Conservation (phyloP, 2,113 vertebrate genomes). For the Entelurus aequoreus region DNA sequence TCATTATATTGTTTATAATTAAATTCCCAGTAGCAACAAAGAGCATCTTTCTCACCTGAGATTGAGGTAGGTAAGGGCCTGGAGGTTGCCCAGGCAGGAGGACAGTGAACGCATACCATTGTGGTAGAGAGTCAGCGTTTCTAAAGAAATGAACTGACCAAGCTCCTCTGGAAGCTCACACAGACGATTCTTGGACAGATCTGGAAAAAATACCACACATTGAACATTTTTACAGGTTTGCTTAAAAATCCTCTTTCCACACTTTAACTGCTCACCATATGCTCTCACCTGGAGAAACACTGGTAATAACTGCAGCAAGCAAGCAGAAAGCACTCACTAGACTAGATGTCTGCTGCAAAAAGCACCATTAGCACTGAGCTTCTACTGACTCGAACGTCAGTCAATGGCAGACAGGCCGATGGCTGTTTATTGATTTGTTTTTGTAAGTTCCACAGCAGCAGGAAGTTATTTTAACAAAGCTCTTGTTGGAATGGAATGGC, state of each 20-base stretch:
- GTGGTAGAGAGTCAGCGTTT: conserved; percentile 89
- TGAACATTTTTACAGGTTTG: neutral
- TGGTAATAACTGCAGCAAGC: neutral
- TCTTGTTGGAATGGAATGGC: no score
- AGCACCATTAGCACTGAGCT: conserved; percentile 27
- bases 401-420: conserved; percentile 52
- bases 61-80: conserved; percentile 87
- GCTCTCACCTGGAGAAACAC: conserved; percentile 16
- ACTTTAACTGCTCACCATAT: neutral
- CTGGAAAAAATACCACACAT: conserved; percentile 49
- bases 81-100: conserved; percentile 80
- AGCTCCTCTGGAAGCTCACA: conserved; percentile 89
- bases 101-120: conserved; percentile 86
- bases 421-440: conserved; percentile 51
- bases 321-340: conserved; percentile 1
- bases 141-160: conserved; percentile 84
- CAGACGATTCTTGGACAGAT: conserved; percentile 87
- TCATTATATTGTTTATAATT: no score
- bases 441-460: conserved; percentile 14
- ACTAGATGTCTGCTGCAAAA: conserved; percentile 9
- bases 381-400: conserved; percentile 21
- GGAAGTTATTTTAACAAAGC: neutral
- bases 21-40: no score
- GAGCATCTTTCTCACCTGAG: conserved; percentile 48
- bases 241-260: no score